Evolutionary conservation across 2,113 vertebrate genomes (phyloP), one percentile per base, ranked within the genome.

Genomic region (Chloropsis hardwickii): DNA sequence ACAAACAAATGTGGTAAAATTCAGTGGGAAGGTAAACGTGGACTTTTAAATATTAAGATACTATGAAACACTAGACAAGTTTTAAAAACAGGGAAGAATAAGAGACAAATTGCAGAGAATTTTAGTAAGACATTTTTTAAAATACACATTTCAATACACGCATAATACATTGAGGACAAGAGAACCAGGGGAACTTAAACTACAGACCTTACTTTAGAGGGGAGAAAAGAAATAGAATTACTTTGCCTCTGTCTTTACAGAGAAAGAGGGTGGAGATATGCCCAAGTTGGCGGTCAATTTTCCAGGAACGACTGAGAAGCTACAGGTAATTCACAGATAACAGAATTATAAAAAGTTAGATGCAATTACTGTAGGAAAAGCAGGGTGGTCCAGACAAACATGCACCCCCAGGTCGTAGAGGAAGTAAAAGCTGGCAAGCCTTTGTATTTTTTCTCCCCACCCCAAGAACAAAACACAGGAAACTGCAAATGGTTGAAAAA

Each of bases 261-360:
- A 98, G 97, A 97, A 98, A 97, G 98, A 98, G 93, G 96, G 93
- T 81, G 97, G 97, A 97, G 98, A 98, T 97, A 96, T 98, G 96
- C 97, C 86, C 97, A 98, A 98, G 96, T 92, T 98, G 37, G 96
- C 89, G 96, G 96, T 98, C 97, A 97, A 97, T 98, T 98, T 97
- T 90, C 97, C 97, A 21, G 97, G 97, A 96, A 97, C 96, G 24
- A 96, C 90, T 54, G 97, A 98, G 92, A 97, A 98, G 77, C 97
- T 98, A 90, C 2, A 93, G 98, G 98, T 97, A 97, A 94, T 96
- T 95, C 95, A 97, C 87, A 81, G 90, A 88, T 96, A 97, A 97
- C 92, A 97, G 74, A 97, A 72, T 97, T 92, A 95, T 54, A 87
- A 67, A 76, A 53, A 14, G 90, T 96, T 96, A 97, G 94, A 97